Conservation (phyloP, 1,140 invertebrate genomes). For the Achatina immaculata region DNA sequence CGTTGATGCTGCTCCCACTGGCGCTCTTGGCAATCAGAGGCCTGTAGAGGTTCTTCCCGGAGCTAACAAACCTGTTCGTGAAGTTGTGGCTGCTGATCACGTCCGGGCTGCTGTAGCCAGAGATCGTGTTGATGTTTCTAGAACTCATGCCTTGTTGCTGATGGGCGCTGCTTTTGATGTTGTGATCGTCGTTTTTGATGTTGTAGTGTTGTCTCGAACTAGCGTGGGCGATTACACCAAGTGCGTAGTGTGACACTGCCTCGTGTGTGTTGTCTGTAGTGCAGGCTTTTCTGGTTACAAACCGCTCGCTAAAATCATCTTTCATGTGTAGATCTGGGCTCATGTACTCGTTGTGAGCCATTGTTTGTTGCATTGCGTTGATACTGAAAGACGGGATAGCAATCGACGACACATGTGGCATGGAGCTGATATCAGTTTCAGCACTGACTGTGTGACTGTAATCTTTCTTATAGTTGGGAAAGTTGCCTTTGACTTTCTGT, state of each 20-base stretch:
- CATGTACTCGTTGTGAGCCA: background rate
- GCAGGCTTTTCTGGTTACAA: background rate
- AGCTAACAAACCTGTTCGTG: background rate
- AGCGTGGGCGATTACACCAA: background rate
- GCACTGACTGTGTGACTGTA: background rate
- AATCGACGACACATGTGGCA: slow-evolving; percentile 12
- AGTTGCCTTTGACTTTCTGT: background rate
- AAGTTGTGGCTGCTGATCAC: slow-evolving; percentile 27
- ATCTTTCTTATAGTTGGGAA: background rate
- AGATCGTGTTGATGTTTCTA: background rate
- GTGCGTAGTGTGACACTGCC: background rate
- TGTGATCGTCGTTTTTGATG: background rate
- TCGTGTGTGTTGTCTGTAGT: background rate
- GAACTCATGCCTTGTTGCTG: background rate
- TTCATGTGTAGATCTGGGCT: background rate
- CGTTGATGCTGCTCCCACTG: background rate
- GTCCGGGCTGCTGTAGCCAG: background rate
- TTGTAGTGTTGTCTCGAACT: background rate
- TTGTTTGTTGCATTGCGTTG: background rate
- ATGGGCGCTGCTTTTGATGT: background rate
- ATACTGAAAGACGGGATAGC: background rate
- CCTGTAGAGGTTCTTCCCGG: background rate
- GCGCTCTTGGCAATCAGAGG: background rate
- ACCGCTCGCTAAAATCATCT: background rate
- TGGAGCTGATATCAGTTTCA: background rate